Percentiles rank a stretch among this genome's conserved stretches.
These are phyloP conservation scores for Palythoa heliodiscus DNA, from an alignment of 92 coral and sea anemone species.

Conservation along the genomic window DNA sequence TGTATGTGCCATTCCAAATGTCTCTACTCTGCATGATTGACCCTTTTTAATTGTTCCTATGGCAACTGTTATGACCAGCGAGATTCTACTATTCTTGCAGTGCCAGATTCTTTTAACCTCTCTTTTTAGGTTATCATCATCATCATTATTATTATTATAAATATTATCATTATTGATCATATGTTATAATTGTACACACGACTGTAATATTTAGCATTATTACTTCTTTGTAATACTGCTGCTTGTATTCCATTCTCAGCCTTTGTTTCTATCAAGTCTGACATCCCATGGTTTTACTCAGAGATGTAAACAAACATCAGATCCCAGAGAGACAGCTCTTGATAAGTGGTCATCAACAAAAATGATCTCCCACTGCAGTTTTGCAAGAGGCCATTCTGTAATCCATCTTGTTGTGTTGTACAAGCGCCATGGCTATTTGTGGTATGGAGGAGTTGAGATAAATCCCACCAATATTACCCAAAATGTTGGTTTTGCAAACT, in stretches of 20 bases:
- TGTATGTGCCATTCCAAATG: too few species aligned
- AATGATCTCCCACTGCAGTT: conserved; percentile 13
- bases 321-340: conserved; percentile 5
- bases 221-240: too few species aligned
- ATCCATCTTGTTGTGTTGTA: conserved; percentile 26
- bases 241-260: background rate
- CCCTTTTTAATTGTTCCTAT: too few species aligned
- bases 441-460: conserved; percentile 10
- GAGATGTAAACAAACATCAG: background rate
- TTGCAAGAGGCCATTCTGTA: background rate
- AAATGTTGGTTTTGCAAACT: background rate
- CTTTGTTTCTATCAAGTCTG: conserved; percentile 19
- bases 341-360: background rate
- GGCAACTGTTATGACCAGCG: too few species aligned
- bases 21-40: too few species aligned
- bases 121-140: too few species aligned
- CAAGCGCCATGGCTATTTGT: conserved; percentile 20
- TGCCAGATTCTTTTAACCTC: too few species aligned
- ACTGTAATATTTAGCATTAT: too few species aligned
- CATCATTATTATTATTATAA: too few species aligned
- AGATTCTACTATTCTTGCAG: too few species aligned
- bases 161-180: too few species aligned
- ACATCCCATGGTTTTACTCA: conserved; percentile 12
- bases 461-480: background rate
- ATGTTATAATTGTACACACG: too few species aligned